phyloP scores from a whole-genome alignment of 2,797 vertebrate species.

The Champsocephalus esox region DNA sequence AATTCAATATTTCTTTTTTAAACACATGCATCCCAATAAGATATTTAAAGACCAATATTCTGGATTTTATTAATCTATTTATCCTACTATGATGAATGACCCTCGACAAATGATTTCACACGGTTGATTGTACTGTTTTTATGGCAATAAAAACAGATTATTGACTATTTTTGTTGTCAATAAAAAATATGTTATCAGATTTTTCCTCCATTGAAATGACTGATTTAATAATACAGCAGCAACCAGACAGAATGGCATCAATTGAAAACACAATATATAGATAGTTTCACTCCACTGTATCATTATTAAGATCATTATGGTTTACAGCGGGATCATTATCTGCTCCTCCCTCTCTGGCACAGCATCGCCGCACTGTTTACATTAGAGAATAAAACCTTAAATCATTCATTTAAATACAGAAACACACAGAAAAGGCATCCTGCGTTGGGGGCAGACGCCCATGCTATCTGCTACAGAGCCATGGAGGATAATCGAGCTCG shows the following conservation, averaged over 20 bases:
- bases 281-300: not conserved
- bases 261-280: conserved; percentile 5
- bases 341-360: not conserved
- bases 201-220: not conserved
- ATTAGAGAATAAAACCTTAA: conserved; percentile 13
- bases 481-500: conserved; percentile 56
- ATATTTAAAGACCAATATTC: not conserved
- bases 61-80: no score
- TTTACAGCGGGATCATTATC: conserved; percentile 23
- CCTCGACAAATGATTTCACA: no score
- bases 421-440: not conserved
- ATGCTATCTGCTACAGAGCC: conserved; percentile 20
- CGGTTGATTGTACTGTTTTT: not conserved
- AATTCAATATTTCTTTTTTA: not conserved
- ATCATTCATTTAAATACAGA: conserved; percentile 42
- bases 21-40: not conserved
- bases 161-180: no score
- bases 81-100: no score
- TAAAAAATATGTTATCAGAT: not conserved
- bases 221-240: not conserved
- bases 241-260: not conserved
- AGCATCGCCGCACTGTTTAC: conserved; percentile 11
- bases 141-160: not conserved
- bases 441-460: conserved; percentile 1
- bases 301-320: not conserved